Percentiles rank a stretch among this genome's conserved stretches.
These are phyloP conservation scores for Craniophora ligustri DNA, from an alignment of 2,888 invertebrate species.

Conservation along the genomic window DNA sequence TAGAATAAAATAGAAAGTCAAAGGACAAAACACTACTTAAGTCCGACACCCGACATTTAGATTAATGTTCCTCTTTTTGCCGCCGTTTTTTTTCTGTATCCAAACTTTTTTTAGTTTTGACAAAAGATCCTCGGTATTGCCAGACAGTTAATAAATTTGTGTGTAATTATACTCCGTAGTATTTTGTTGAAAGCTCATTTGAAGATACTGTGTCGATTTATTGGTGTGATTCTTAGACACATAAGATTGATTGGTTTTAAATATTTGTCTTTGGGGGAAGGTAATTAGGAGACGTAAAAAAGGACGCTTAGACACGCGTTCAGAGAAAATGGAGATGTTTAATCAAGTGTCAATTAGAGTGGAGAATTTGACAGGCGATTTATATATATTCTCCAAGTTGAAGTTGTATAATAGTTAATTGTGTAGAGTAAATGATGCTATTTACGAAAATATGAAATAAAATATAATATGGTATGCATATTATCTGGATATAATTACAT, in stretches of 20 bases:
- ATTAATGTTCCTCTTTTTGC: conserved; percentile 76
- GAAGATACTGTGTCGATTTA: conserved; percentile 74
- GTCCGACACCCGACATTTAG: conserved; percentile 71
- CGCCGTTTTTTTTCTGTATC: conserved; percentile 45
- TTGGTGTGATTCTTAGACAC: conserved; percentile 59
- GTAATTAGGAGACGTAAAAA: conserved; percentile 39
- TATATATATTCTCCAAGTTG: neutral
- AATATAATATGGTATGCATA: too few species aligned
- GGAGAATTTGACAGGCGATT: neutral
- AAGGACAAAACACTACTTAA: conserved; percentile 74
- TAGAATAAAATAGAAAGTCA: conserved; percentile 63
- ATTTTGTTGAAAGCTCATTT: conserved; percentile 85
- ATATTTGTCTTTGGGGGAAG: conserved; percentile 40
- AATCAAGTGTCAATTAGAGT: conserved; percentile 10
- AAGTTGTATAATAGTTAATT: too few species aligned
- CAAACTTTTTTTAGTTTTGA: conserved; percentile 51
- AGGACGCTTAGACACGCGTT: neutral
- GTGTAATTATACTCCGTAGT: conserved; percentile 80
- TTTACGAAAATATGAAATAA: too few species aligned
- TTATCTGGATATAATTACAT: too few species aligned
- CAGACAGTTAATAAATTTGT: conserved; percentile 81
- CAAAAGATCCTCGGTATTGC: conserved; percentile 60
- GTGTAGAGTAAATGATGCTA: too few species aligned
- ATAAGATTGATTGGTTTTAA: conserved; percentile 54
- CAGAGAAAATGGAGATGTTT: neutral